A percentile compares a stretch with the other conserved stretches of the same genome.
phyloP scores from a whole-genome alignment of 2,797 vertebrate genomes.

The Rhinichthys osculus region DNA sequence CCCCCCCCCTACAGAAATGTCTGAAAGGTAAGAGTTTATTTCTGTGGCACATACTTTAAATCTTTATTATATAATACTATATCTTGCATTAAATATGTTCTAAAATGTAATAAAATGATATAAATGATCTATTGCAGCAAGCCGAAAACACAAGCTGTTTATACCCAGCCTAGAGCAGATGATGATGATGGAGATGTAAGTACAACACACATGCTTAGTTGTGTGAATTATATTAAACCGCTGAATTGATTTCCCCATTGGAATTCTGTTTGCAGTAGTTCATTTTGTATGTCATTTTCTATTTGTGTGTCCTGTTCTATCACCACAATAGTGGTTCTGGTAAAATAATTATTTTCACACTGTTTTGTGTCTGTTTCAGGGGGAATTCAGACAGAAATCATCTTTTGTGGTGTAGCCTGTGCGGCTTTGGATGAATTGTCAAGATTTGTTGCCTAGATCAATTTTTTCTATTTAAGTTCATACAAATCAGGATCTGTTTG shows the following conservation, averaged over 20 bases:
- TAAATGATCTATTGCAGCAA: constrained; percentile 65
- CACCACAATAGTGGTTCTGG: neutral
- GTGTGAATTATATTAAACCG: neutral
- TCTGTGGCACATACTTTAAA: neutral
- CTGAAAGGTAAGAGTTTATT: constrained; percentile 71
- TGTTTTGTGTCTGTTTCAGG: constrained; percentile 71
- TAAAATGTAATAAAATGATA: neutral
- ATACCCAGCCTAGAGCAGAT: constrained; percentile 79
- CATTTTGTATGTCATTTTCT: neutral
- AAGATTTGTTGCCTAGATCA: constrained; percentile 13
- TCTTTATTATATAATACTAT: neutral
- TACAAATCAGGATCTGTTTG: neutral
- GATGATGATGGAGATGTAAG: constrained; percentile 84
- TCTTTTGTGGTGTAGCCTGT: constrained; percentile 89
- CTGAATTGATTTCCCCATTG: neutral
- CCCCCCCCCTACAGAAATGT: constrained; percentile 65
- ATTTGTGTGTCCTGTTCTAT: neutral
- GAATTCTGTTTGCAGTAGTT: neutral
- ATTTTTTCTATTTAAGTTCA: neutral
- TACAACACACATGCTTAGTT: constrained; percentile 40
- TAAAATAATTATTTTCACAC: neutral
- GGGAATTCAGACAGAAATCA: constrained; percentile 92
- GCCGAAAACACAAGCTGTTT: constrained; percentile 74
- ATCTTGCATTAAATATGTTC: neutral
- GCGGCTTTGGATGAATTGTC: neutral